These are phyloP conservation scores for Metacarcinus magister DNA, from an alignment of 2,888 invertebrate species.

Conservation along the genomic window DNA sequence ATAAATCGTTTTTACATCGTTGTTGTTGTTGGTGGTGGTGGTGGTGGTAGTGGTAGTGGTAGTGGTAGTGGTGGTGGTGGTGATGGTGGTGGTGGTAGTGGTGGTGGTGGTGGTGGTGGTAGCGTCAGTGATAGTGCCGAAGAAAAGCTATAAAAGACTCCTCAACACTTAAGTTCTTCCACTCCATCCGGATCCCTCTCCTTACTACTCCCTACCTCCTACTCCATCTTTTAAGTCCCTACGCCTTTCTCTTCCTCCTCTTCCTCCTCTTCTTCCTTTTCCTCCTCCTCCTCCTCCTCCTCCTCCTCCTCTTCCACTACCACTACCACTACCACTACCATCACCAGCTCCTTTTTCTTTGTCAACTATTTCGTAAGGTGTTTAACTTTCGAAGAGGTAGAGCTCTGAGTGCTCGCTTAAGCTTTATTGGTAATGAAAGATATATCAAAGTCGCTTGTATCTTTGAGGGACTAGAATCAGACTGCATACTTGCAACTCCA, in stretches of 20 bases:
- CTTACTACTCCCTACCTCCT: not conserved
- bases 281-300: constrained; percentile 2
- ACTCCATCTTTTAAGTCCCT: not conserved
- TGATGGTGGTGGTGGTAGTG: no score
- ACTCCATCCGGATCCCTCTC: not conserved
- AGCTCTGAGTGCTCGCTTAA: not conserved
- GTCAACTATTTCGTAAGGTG: not conserved
- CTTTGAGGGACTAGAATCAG: no score
- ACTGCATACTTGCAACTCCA: no score
- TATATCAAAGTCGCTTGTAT: not conserved
- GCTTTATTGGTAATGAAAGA: not conserved
- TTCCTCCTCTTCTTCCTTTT: not conserved
- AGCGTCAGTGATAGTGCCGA: no score
- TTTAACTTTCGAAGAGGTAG: not conserved
- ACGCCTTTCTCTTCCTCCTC: not conserved
- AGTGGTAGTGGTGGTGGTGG: no score
- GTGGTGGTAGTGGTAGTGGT: no score
- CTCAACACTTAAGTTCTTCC: not conserved
- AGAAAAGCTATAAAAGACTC: no score
- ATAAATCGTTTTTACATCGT: no score
- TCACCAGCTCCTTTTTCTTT: not conserved
- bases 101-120: no score
- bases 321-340: not conserved
- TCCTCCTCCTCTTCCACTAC: not conserved
- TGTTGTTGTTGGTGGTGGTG: no score